Base-by-base conservation (phyloP, 92 coral and sea anemone species). In the Palythoa heliodiscus region DNA sequence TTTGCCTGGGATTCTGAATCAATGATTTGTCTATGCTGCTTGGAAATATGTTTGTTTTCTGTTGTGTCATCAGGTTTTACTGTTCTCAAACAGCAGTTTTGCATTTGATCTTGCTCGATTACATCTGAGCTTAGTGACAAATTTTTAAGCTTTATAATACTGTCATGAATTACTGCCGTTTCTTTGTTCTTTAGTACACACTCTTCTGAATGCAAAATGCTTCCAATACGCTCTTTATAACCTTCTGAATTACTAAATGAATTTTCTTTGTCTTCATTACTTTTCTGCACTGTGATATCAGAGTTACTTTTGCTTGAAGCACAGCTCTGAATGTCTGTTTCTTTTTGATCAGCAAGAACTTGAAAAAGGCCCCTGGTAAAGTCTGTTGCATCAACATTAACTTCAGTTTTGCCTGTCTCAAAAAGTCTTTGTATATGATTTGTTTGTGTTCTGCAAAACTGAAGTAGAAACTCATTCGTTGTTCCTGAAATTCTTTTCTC, bases 401-500 rank as follows among this genome's bases (percentile, higher is more conserved):
- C 38, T 39, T 81, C 86, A 47, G 53, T 25, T 58, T 50, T 75
- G 14, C 76, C 78, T 15, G 63, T 22, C 77, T 82, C 85, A 39
- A n/a, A 29, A 39, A 52, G 3, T 12, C 66, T 69, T 70, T 81
- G 78, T 16, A 90, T 50, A 5, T n/a, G 48, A 23, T 75, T 75
- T 29, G 82, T 19, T 23, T 87, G 87, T 39, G 93, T 89, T 75
- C 85, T 86, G 70, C 97, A 93, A 35, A 69, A 89, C 75, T 82
- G 89, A 15, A 93, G 84, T 52, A 72, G 22, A 8, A 75, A 64
- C 16, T 70, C 57, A 52, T 75, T 81, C 12, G 13, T 37, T 17
- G 71, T 64, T 54, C 75, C 82, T 19, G 16, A 5, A 80, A 78
- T 55, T 74, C 88, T 90, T 79, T 92, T 92, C 61, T 87, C 90